Base-by-base conservation (phyloP, 2,888 invertebrate species). In the Athalia circularis region DNA sequence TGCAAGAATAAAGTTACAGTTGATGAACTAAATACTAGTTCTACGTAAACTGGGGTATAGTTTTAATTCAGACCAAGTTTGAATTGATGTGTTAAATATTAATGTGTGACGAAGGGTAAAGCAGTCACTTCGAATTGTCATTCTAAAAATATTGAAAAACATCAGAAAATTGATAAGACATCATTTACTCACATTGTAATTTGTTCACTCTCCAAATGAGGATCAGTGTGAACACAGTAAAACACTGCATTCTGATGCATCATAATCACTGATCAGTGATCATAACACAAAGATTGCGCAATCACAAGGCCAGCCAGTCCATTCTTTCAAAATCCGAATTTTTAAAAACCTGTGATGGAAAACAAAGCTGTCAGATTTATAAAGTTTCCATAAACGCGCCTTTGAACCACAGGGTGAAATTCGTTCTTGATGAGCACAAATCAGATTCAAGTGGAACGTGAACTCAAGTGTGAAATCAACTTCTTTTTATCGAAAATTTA, bases 221-320 rank as follows among this genome's bases (percentile, higher is more conserved):
- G 57, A 67, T 79, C 9, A 75, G 50, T 65, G 61, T 61, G 61
- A 79, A 75, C 57, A 67, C 76, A 75, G 75, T 50, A 61, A 77
- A 47, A 79, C 77, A 79, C 74, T 76, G 74, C 79, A 79, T 79
- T 76, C 65, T 79, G 79, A 48, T 45, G 67, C 79, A 79, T 79
- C 65, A 79, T 79, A 79, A 29, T 29, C 29, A 29, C 29, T 29
- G 29, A 29, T 29, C 29, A 29, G 29, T 29, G 29, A 29, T 29
- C 29, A 29, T 29, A 2, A 64, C 75, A 75, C 43, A n/a, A 75
- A 52, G 62, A 75, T 75, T 64, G 75, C 75, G 75, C 75, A 75
- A 75, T 75, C 50, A 72, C 72, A 72, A 72, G 45, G 57, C 45
- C 57, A 72, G 72, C 52, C 45, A 72, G 72, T 48, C 3, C 72